Evolutionary conservation across 2,797 vertebrate species (phyloP), one percentile per base, ranked within the genome.

Genomic region (Tauraco hartlaubi): DNA sequence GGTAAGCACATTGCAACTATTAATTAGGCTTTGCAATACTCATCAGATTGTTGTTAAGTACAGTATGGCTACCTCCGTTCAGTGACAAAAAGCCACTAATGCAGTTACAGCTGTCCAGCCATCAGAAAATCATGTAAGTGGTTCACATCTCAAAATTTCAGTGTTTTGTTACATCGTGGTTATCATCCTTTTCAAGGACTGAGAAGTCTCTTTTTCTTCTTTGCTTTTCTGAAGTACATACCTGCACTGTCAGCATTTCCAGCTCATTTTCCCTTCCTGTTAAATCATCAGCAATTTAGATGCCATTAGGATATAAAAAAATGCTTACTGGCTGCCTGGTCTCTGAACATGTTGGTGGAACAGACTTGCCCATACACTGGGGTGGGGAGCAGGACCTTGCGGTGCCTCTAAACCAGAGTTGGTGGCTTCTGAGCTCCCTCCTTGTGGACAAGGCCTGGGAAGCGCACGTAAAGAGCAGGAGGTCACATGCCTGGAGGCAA

Each of bases 231-330:
- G 75, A 85, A 85, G 85, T 72, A 51, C 43, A 37, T 71, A 85
- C 43, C 54, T 81, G 69, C 89, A 62, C 22, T 62, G 54, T 81
- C 85, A 94, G 85, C 92, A 80, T 72, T 85, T 85, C 59, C 33
- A 56, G 69, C 43, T 94, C 75, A 33, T 88, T 91, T 88, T 91
- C 64, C 26, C 49, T 91, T 81, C 48, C 64, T 1, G 1, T 85
- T 72, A 94, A 71, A 88, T 72, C 75, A 81, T 62, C 64, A 72
- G 85, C 75, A 76, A 76, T 72, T 91, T 76, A 72, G 85, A 91
- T 91, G 31, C 54, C 69, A 81, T 85, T 67, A 91, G 26, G 43
- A 76, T 67, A 85, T 56, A 75, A 85, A 88, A 88, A 85, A 79
- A 46, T 85, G 59, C 64, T 88, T 85, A 58, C 43, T 72, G 54